Percentiles rank a stretch among this genome's conserved stretches.
These are phyloP conservation scores for Plebejus argus DNA, from an alignment of 2,888 invertebrate species.

Conservation along the genomic window DNA sequence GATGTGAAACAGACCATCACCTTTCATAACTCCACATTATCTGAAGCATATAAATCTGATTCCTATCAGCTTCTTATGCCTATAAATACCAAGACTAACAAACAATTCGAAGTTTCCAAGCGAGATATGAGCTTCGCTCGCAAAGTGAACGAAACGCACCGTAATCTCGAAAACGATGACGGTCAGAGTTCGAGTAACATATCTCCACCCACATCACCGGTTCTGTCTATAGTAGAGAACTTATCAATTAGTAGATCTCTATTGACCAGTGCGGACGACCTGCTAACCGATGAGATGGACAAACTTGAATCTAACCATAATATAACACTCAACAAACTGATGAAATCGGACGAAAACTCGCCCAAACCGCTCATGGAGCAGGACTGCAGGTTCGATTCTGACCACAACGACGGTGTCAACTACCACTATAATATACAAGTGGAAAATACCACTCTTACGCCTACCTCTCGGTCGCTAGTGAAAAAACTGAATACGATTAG, in stretches of 20 bases:
- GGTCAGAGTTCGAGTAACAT: constrained; percentile 59
- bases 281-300: constrained; percentile 36
- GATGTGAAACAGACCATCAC: constrained; percentile 44
- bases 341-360: constrained; percentile 55
- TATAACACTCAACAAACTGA: constrained; percentile 49
- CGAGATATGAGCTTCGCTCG: constrained; percentile 36
- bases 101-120: neutral
- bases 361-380: constrained; percentile 65
- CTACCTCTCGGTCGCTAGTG: constrained; percentile 54
- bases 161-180: constrained; percentile 35
- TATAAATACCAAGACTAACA: constrained; percentile 33
- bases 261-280: constrained; percentile 45
- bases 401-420: constrained; percentile 37
- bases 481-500: constrained; percentile 53
- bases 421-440: constrained; percentile 41
- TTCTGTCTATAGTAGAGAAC: constrained; percentile 69
- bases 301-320: constrained; percentile 38
- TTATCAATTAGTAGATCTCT: constrained; percentile 59
- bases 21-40: constrained; percentile 50
- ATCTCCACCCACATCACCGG: constrained; percentile 66
- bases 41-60: constrained; percentile 60
- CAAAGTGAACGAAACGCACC: constrained; percentile 16
- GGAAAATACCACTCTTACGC: constrained; percentile 38
- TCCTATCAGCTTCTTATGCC: constrained; percentile 64
- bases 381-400: constrained; percentile 52